Evolutionary conservation across 2,888 invertebrate genomes (phyloP).

Genomic region (Scrobipalpa atriplicella): DNA sequence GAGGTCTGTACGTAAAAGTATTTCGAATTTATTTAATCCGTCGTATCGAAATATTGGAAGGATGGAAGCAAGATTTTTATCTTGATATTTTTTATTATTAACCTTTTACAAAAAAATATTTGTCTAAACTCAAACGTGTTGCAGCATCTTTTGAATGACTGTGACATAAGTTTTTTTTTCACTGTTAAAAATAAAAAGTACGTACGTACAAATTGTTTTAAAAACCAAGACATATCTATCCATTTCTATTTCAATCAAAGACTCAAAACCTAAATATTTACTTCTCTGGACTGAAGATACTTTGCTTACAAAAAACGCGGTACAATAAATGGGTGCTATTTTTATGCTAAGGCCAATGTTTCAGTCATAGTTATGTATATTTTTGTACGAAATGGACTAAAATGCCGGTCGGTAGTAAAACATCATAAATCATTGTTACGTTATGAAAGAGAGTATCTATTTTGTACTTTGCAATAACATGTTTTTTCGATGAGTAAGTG

Average conservation of each 20-base stretch:
- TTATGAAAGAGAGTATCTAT: constrained; percentile 4
- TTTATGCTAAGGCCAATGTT: constrained; percentile 6
- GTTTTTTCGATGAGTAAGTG: neutral
- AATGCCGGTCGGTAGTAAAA: neutral
- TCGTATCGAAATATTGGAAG: no score
- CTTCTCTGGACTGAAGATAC: neutral
- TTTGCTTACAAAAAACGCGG: constrained; percentile 7
- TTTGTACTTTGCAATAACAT: neutral
- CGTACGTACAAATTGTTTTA: no score
- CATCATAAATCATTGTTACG: neutral
- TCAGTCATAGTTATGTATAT: neutral
- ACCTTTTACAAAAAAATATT: no score
- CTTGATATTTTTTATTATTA: no score
- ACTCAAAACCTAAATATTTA: constrained; percentile 7
- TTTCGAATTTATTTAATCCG: no score
- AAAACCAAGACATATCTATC: no score
- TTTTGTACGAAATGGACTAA: constrained; percentile 9
- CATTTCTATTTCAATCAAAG: neutral
- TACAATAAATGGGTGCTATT: constrained; percentile 7
- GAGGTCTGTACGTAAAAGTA: neutral
- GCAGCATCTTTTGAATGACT: no score
- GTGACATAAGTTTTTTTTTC: no score
- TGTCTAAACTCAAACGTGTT: no score
- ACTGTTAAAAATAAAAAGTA: no score
- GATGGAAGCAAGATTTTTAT: no score